A percentile compares a stretch with the other conserved stretches of the same genome.
Conservation (phyloP, 2,113 vertebrate genomes). For the Notarius quadriscutis region DNA sequence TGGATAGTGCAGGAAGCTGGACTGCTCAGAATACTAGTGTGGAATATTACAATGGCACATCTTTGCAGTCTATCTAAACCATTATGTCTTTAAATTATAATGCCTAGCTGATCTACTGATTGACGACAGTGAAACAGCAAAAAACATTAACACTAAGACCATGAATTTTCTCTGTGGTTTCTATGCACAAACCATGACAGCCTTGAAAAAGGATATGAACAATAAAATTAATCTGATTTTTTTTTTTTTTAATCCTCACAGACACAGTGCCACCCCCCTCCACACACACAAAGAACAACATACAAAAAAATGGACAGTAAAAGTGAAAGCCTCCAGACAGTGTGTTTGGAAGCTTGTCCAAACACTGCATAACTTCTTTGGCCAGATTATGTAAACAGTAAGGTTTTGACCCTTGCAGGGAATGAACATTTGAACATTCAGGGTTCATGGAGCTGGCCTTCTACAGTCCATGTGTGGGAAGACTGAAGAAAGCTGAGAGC, state of each 20-base stretch:
- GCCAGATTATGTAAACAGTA: conserved; percentile 75
- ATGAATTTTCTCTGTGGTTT: not conserved
- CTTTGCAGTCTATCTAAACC: not conserved
- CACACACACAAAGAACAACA: not conserved
- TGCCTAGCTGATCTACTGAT: not conserved
- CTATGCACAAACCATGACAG: not conserved
- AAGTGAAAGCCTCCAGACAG: conserved; percentile 64
- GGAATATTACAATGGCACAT: not conserved
- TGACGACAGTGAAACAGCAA: not conserved
- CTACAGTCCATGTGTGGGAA: conserved; percentile 46
- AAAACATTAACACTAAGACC: not conserved
- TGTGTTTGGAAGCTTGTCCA: conserved; percentile 77
- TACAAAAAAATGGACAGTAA: conserved; percentile 22
- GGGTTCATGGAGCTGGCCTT: conserved; percentile 62
- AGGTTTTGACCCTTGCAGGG: conserved; percentile 67
- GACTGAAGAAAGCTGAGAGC: conserved; percentile 51
- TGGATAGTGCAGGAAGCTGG: not conserved
- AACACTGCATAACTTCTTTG: conserved; percentile 71
- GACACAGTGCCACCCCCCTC: conserved; percentile 12
- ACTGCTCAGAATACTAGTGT: not conserved
- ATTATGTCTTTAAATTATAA: not conserved
- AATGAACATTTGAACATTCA: conserved; percentile 61
- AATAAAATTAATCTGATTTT: not conserved
- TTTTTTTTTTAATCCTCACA: not conserved
- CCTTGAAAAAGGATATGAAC: not conserved